Percentiles rank a stretch among this genome's conserved stretches.
Evolutionary conservation across 2,888 invertebrate genomes (phyloP).

Genomic region (Morpho helenor): DNA sequence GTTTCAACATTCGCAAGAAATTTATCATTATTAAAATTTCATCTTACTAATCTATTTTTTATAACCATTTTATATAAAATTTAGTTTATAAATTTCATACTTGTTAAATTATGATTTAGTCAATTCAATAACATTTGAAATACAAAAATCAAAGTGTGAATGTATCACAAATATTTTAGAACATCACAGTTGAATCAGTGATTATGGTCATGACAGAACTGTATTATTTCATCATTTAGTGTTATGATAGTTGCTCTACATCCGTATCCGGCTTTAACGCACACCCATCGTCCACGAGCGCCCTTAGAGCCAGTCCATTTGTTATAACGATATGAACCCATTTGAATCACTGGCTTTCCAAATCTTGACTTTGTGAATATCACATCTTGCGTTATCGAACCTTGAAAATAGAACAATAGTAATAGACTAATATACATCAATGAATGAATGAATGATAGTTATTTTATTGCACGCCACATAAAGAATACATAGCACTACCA

Average conservation of each 20-base stretch:
- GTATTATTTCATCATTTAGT: slow-evolving; percentile 35
- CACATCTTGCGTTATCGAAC: slow-evolving; percentile 5
- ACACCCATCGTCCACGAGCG: slow-evolving; percentile 33
- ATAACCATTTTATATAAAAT: no score
- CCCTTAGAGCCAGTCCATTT: slow-evolving; percentile 29
- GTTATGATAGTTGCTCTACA: slow-evolving; percentile 35
- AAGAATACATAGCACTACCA: no score
- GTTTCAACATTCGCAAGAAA: no score
- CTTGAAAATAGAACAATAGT: background rate
- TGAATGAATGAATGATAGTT: background rate
- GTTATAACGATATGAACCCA: slow-evolving; percentile 33
- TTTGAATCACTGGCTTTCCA: slow-evolving; percentile 31
- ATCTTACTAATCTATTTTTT: no score
- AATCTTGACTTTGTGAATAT: slow-evolving; percentile 24
- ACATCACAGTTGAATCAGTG: slow-evolving; percentile 18
- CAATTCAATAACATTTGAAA: no score
- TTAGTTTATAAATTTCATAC: no score
- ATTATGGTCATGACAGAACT: slow-evolving; percentile 24
- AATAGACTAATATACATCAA: background rate
- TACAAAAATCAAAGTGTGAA: no score
- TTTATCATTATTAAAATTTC: no score
- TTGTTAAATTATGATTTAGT: no score
- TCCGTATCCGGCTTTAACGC: slow-evolving; percentile 31
- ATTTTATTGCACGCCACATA: no score
- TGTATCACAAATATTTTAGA: no score